Evolutionary conservation across 2,888 invertebrate species (phyloP), one percentile per base, ranked within the genome.

Genomic region (Criorhina ranunculi): DNA sequence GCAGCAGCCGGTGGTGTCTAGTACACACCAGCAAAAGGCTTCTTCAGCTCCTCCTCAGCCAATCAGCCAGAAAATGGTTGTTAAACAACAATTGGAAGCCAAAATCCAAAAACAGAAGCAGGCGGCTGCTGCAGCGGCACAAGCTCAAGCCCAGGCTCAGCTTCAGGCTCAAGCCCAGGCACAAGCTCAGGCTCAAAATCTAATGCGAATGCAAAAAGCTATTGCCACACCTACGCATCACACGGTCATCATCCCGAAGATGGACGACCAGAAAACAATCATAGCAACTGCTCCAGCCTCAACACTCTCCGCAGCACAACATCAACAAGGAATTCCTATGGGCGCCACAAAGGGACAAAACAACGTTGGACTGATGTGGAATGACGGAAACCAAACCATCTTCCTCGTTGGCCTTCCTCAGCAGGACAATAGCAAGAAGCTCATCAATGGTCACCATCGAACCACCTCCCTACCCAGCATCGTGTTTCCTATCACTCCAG

Each of bases 31-130:
- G n/a, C 64, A 69, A 0, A 66, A 80, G 57, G 73, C 86, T 1
- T 66, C 81, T 12, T 73, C 87, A 1, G 80, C 81, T 12, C 78
- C 88, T 8, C 83, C 89, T 4, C 87, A 89, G 15, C 89, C 90
- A 0, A 89, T 91, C 46, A 91, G 89, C 70, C 92, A 94, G 87
- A 94, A 93, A 78, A 90, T 93, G 87, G 93, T 93, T 15, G 92
- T 94, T 0, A 94, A 94, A 87, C 94, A 95, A 88, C 94, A 94
- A 88, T 92, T 96, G 88, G 96, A 96, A 89, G 95, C 96, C 77
- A 96, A 94, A 88, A 93, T 94, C 88, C 95, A 95, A 87, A 94
- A 92, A 86, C 91, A 92, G 59, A 91, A 91, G 76, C 91, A 91
- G 40, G 91, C 91, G 0, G 91, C 90, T 9, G 91, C 91, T 4